A percentile compares a stretch with the other conserved stretches of the same genome.
Conservation (phyloP, 35 echinoderm and acorn worm species). For the Anneissia japonica region DNA sequence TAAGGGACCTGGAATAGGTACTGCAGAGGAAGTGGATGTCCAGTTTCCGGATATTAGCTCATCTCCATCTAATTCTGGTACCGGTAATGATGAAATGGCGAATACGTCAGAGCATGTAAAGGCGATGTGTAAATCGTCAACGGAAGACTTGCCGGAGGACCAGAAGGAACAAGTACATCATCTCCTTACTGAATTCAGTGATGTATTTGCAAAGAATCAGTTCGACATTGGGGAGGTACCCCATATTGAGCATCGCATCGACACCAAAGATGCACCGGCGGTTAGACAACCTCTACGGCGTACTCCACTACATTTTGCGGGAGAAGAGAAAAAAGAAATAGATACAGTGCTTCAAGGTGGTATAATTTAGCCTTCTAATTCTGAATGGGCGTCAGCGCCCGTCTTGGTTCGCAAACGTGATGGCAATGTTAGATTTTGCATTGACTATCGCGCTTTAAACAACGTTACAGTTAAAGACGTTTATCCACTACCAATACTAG, state of each 20-base stretch:
- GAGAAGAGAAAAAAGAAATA: neutral
- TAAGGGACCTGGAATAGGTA: neutral
- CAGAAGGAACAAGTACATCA: neutral
- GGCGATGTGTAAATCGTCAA: too few species aligned
- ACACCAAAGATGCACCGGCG: conserved; percentile 6
- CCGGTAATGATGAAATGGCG: too few species aligned
- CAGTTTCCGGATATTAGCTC: too few species aligned
- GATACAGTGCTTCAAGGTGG: conserved; percentile 6
- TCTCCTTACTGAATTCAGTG: neutral
- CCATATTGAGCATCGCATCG: conserved; percentile 13
- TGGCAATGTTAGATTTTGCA: conserved; percentile 20
- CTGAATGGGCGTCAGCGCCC: conserved; percentile 46
- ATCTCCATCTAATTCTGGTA: too few species aligned
- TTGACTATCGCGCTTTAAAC: conserved; percentile 42
- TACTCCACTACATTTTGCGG: neutral
- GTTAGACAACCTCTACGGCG: conserved; percentile 24
- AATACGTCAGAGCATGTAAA: too few species aligned
- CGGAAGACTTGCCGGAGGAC: neutral
- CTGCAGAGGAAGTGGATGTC: conserved; percentile 5
- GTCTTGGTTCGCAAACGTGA: conserved; percentile 50
- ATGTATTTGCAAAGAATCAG: neutral
- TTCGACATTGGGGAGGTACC: too few species aligned
- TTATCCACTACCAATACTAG: conserved; percentile 15
- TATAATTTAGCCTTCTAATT: too few species aligned
- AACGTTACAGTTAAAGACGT: conserved; percentile 28